Evolutionary conservation across 2,797 vertebrate species (phyloP).

Genomic region (Chanos chanos): DNA sequence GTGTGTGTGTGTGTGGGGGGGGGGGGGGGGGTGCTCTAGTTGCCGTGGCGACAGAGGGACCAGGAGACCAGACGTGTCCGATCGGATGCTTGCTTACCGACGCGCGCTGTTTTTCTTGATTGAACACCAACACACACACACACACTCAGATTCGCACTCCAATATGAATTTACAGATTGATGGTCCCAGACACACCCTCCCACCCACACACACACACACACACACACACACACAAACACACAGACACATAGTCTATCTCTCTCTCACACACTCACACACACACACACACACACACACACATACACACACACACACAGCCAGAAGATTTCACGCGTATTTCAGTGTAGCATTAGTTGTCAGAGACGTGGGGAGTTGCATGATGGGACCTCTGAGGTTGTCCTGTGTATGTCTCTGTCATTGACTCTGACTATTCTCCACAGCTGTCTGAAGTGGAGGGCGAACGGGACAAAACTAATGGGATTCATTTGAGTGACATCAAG

Average conservation of each 20-base stretch:
- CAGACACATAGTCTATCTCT: constrained; percentile 10
- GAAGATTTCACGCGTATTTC: constrained; percentile 32
- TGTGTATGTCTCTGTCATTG: constrained; percentile 30
- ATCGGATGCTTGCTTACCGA: constrained; percentile 23
- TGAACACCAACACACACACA: background rate
- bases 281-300: constrained; percentile 2
- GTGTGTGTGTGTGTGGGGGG: too few species aligned
- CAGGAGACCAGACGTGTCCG: constrained; percentile 36
- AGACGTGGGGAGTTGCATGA: constrained; percentile 28
- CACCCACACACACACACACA: background rate
- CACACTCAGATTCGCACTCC: background rate
- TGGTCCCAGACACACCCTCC: background rate
- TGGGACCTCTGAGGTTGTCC: constrained; percentile 30
- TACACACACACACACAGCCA: constrained; percentile 1
- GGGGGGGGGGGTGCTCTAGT: too few species aligned
- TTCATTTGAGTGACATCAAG: too few species aligned
- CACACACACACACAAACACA: background rate
- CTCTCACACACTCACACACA: background rate
- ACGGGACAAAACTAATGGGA: too few species aligned
- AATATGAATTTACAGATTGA: background rate
- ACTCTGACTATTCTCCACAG: constrained; percentile 13
- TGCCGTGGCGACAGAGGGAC: constrained; percentile 49
- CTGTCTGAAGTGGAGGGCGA: background rate
- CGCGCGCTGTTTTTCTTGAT: constrained; percentile 10
- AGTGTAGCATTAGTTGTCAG: constrained; percentile 21